A percentile compares a stretch with the other conserved stretches of the same genome.
Conservation (phyloP, 2,113 vertebrate species). For the western clawed frog (Xenopus tropicalis) region DNA sequence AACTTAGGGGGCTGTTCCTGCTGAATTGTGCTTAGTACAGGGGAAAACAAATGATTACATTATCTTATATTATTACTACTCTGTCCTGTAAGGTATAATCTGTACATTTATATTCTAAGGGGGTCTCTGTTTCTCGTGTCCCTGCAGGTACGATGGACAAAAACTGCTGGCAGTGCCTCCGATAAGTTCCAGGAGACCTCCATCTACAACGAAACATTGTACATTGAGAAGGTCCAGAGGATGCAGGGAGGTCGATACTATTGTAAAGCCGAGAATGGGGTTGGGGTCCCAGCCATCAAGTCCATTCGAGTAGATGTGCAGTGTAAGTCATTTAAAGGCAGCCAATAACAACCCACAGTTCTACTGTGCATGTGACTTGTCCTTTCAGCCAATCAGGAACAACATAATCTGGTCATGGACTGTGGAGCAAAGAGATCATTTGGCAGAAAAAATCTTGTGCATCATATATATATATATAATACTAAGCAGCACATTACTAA, state of each 20-base stretch:
- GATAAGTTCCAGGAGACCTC: constrained; percentile 98
- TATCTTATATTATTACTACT: no score
- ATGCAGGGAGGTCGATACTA: constrained; percentile 97
- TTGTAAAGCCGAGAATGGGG: constrained; percentile 98
- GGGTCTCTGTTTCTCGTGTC: background rate
- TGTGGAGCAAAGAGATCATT: constrained; percentile 45
- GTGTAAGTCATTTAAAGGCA: constrained; percentile 82
- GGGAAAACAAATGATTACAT: no score
- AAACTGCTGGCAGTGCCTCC: constrained; percentile 91
- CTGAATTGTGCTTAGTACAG: no score
- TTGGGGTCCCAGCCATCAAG: constrained; percentile 98
- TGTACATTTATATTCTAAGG: no score
- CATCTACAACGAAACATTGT: constrained; percentile 94
- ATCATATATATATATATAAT: no score
- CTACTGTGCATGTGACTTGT: constrained; percentile 40
- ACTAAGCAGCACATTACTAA: no score
- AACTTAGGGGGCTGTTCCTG: no score
- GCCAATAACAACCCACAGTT: constrained; percentile 62
- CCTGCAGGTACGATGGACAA: constrained; percentile 91
- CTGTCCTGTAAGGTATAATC: no score
- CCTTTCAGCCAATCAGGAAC: constrained; percentile 30
- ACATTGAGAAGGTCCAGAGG: constrained; percentile 86
- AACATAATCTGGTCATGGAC: constrained; percentile 46
- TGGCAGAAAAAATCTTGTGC: no score
- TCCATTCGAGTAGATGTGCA: constrained; percentile 99